Percentiles rank a stretch among this genome's conserved stretches.
Conservation (phyloP, 2,888 invertebrate species). For the Mantis religiosa region DNA sequence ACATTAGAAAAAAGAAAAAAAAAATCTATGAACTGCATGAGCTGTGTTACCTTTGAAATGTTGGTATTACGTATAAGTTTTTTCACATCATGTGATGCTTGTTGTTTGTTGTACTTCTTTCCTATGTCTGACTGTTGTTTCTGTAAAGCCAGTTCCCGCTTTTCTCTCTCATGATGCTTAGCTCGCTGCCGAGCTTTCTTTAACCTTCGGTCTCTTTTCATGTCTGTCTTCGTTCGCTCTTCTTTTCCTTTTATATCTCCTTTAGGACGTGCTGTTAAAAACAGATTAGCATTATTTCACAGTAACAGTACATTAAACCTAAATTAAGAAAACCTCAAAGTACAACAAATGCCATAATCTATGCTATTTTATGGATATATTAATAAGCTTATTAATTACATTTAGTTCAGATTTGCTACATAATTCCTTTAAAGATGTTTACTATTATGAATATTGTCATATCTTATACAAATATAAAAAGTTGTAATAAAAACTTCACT, state of each 20-base stretch:
- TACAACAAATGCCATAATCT: no score
- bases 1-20: conserved; percentile 8
- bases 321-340: no score
- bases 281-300: background rate
- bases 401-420: no score
- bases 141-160: conserved; percentile 47
- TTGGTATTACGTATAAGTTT: conserved; percentile 62
- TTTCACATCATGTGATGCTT: conserved; percentile 58
- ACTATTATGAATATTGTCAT: no score
- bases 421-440: no score
- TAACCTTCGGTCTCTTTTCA: conserved; percentile 79
- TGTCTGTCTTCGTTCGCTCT: conserved; percentile 82
- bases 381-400: no score
- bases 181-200: conserved; percentile 75
- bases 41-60: conserved; percentile 50
- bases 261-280: conserved; percentile 34
- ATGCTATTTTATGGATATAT: no score
- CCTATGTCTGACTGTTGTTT: conserved; percentile 51
- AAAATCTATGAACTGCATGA: background rate
- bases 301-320: no score
- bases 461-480: no score
- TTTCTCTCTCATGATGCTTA: conserved; percentile 48
- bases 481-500: no score
- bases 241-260: conserved; percentile 63
- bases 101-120: conserved; percentile 53